Base-by-base conservation (phyloP, 2,113 vertebrate species). In the Paramormyrops kingsleyae region DNA sequence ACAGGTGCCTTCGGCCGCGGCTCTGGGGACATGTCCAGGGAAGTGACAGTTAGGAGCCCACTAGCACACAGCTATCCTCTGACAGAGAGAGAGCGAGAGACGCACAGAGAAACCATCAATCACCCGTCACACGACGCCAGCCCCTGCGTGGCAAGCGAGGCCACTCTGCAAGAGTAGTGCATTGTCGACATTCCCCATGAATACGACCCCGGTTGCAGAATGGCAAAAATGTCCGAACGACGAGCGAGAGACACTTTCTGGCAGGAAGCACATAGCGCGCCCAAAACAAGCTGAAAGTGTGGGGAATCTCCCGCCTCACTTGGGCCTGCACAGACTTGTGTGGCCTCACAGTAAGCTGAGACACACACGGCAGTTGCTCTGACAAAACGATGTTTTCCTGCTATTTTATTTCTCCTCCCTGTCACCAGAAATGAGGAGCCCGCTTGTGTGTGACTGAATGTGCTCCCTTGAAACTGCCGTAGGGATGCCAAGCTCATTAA, bases 401-500 rank as follows among this genome's bases (percentile, higher is more conserved):
- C 74, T 19, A 70, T 31, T 42, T 80, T 80, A 39, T 39, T 80
- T 80, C 74, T 80, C 74, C 74, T 42, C 44, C 83, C 83, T 13
- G 46, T 86, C 83, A 27, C 47, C 47, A 86, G 35, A 80, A 47
- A 50, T 10, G 44, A 47, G 83, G 27, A 49, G 24, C 12, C 44
- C 24, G n/a, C 50, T 35, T 87, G 85, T 53, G 50, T 53, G 50
- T 35, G 50, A 35, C 27, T 31, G 49, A 50, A 10, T 53, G 50
- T 10, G 15, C 27, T 17, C 85, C 50, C 15, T 87, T 56, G 24
- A 52, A 87, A 52, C n/a, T 47, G 46, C 47, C 50, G 15, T 52
- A 87, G n/a, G 49, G 85, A 87, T 56, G 46, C 50, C 47, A 87
- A 87, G 47, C 50, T 87, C 85, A 87, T 52, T 87, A 87, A 52